phyloP scores from a whole-genome alignment of 30 jellyfish, hydroid and myxozoan species.

The Turritopsis dohrnii region DNA sequence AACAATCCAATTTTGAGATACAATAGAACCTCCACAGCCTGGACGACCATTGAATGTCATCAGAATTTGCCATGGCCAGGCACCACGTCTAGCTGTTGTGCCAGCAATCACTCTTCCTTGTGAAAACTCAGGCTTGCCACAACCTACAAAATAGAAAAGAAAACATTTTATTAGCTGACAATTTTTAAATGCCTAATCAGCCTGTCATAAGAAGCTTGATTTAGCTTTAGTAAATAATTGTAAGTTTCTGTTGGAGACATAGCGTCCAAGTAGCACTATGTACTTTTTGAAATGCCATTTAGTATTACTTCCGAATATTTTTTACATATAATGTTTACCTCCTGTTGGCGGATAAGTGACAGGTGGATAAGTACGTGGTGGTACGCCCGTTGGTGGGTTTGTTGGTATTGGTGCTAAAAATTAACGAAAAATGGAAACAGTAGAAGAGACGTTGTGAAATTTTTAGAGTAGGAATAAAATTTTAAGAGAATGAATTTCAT shows the following conservation, averaged over 20 bases:
- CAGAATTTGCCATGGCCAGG: slow-evolving; percentile 83
- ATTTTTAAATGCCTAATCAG: not conserved
- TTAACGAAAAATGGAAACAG: not conserved
- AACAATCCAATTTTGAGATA: slow-evolving; percentile 42
- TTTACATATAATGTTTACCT: not conserved
- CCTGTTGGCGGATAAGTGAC: slow-evolving; percentile 17
- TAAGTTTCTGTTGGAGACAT: too few relatives aligned
- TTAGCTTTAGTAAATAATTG: too few relatives aligned
- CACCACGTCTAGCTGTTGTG: slow-evolving; percentile 42
- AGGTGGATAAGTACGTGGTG: slow-evolving; percentile 35
- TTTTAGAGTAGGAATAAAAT: not conserved
- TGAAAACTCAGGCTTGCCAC: slow-evolving; percentile 56
- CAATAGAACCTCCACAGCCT: slow-evolving; percentile 64
- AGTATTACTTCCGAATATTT: not conserved
- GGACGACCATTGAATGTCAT: slow-evolving; percentile 41
- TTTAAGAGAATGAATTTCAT: not conserved
- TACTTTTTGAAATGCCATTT: not conserved
- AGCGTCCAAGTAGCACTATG: too few relatives aligned
- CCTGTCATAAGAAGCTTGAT: too few relatives aligned
- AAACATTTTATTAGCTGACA: not conserved
- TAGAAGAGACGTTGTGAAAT: too few relatives aligned
- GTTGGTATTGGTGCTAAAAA: slow-evolving; percentile 1
- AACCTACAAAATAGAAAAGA: slow-evolving; percentile 1
- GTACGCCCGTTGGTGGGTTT: slow-evolving; percentile 9
- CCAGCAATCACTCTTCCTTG: slow-evolving; percentile 58